These are phyloP conservation scores for Aphelenchoides besseyi DNA, from an alignment of 1,140 invertebrate species.

Conservation along the genomic window DNA sequence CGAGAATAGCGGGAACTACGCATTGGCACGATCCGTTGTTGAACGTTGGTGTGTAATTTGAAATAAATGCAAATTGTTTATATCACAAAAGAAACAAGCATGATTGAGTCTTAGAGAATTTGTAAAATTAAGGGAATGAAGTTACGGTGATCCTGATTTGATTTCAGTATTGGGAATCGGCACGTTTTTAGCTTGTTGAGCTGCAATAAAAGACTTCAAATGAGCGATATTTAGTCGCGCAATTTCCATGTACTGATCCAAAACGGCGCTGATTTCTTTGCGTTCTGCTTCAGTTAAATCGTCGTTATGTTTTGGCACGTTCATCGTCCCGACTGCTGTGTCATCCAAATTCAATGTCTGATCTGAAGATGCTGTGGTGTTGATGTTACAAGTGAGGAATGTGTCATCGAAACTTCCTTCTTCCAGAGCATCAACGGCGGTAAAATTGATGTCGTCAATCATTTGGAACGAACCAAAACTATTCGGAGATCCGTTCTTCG, in stretches of 20 bases:
- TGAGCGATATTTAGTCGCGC: not conserved
- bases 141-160: not conserved
- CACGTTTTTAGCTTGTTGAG: not conserved
- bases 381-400: not conserved
- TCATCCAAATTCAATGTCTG: not conserved
- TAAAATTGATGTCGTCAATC: not conserved
- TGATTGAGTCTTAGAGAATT: not conserved
- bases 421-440: not conserved
- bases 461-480: not conserved
- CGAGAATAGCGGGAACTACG: conserved; percentile 60
- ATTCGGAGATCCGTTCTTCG: not conserved
- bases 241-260: too few relatives aligned
- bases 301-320: not conserved
- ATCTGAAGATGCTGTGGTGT: not conserved
- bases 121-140: not conserved
- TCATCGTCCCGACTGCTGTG: not conserved
- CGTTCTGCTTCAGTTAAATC: not conserved
- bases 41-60: conserved; percentile 64
- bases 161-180: not conserved
- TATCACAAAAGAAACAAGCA: too few relatives aligned
- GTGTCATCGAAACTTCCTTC: not conserved
- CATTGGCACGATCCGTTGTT: conserved; percentile 60
- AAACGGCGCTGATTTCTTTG: not conserved
- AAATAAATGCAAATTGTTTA: conserved; percentile 21
- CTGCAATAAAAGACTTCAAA: not conserved